Base-by-base conservation (phyloP, 2,797 vertebrate genomes). In the Siniperca scherzeri region DNA sequence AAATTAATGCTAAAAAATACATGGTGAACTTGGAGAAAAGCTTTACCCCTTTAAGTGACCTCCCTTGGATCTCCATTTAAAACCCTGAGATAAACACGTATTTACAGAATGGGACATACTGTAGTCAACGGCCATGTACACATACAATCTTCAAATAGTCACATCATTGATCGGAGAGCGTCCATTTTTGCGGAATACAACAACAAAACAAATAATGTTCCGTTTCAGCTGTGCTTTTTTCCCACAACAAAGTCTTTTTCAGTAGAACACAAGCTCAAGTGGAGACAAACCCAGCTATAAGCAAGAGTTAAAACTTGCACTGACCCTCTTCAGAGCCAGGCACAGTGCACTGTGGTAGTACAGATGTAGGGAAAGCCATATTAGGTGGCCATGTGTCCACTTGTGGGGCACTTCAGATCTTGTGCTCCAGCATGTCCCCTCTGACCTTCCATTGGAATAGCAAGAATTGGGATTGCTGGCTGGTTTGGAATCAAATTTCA, bases 81-180 rank as follows among this genome's bases (percentile, higher is more conserved):
- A 97, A 96, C 97, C 98, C 97, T 99, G 98, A 99, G 98, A 97
- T 96, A 93, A 95, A 92, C 94, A 60, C 87, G 92, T 94, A 96
- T 90, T 90, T 90, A 91, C 92, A 89, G 89, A 92, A 93, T 83
- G 89, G 94, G 90, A 93, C 91, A 89, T 87, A 94, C 93, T 84
- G 81, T 78, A 87, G 87, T 91, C 91, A 91, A 89, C 88, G 92
- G 94, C 91, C 92, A 94, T 83, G 85, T 85, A 82, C 70, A 84
- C 73, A 70, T 86, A 90, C 94, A 94, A 91, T 94, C 94, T 94
- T 95, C 85, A 86, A 78, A 92, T 82, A 81, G 85, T 91, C 88
- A 89, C 84, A 84, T 87, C 88, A 70, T 84, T 57, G 5, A 65
- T 81, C 16, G n/a, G 36, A 87, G 44, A 82, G 42, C 30, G 27